These are phyloP conservation scores for Alectura lathami DNA, from an alignment of 2,113 vertebrate genomes.

Conservation along the genomic window DNA sequence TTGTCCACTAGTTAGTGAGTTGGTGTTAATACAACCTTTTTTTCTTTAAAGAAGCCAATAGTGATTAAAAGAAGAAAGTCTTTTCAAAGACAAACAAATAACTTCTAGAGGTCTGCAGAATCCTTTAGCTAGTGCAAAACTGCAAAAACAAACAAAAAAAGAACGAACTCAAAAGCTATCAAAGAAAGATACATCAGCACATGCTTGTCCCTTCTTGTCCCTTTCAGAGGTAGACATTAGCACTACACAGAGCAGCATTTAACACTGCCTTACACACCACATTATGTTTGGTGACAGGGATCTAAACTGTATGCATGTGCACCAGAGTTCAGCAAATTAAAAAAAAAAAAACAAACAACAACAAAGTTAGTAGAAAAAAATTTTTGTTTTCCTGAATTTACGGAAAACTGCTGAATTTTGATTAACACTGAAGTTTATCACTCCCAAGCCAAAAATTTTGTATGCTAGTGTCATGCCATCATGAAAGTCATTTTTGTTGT, in stretches of 20 bases:
- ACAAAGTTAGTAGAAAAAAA: background rate
- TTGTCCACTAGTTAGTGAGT: background rate
- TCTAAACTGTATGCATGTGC: fast-evolving
- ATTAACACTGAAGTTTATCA: background rate
- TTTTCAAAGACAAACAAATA: background rate
- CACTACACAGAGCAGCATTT: background rate
- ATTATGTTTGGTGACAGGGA: background rate
- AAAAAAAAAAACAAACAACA: background rate
- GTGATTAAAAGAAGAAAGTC: background rate
- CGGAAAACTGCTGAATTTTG: background rate
- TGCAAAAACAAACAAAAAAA: background rate
- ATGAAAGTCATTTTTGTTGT: background rate
- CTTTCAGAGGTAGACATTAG: background rate
- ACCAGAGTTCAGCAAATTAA: background rate
- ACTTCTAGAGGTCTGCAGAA: background rate
- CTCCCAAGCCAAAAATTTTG: background rate
- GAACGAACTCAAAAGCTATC: background rate
- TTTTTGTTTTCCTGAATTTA: background rate
- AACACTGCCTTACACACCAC: background rate
- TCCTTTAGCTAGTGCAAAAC: background rate
- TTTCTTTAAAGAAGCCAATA: background rate
- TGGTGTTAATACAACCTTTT: background rate
- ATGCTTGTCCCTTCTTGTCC: background rate
- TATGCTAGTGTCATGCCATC: background rate
- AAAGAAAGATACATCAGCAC: background rate